Evolutionary conservation across 2,888 invertebrate genomes (phyloP).

Genomic region (Rhopalosiphum nymphaeae): DNA sequence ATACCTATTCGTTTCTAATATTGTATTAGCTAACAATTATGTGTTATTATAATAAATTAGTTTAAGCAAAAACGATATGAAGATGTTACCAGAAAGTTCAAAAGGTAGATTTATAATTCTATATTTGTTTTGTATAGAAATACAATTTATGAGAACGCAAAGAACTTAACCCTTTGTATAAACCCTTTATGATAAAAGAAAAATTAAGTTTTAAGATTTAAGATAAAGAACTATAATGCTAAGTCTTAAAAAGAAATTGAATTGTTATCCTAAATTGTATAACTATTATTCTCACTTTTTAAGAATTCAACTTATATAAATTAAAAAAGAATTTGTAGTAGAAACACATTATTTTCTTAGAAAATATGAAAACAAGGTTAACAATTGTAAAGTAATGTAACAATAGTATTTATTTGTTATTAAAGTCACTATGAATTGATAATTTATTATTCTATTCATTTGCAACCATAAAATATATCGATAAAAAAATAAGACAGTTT

Average conservation of each 20-base stretch:
- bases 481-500: not conserved
- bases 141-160: not conserved
- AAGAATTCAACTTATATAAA: not conserved
- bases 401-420: not conserved
- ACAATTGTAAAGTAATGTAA: not conserved
- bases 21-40: not conserved
- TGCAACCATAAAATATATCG: not conserved
- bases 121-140: not conserved
- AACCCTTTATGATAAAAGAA: not conserved
- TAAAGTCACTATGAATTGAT: not conserved
- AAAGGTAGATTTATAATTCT: not conserved
- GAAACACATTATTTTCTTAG: not conserved
- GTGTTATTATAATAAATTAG: not conserved
- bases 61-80: not conserved
- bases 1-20: not conserved
- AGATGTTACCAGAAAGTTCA: not conserved
- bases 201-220: not conserved
- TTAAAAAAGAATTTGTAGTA: not conserved
- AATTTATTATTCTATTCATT: not conserved
- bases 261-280: not conserved
- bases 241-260: not conserved
- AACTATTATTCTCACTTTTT: not conserved
- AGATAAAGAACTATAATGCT: not conserved
- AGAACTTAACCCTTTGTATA: not conserved
- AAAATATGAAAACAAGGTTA: not conserved